Percentiles rank a stretch among this genome's conserved stretches.
Evolutionary conservation across 2,113 vertebrate genomes (phyloP).

Genomic region (Probosciger aterrimus): DNA sequence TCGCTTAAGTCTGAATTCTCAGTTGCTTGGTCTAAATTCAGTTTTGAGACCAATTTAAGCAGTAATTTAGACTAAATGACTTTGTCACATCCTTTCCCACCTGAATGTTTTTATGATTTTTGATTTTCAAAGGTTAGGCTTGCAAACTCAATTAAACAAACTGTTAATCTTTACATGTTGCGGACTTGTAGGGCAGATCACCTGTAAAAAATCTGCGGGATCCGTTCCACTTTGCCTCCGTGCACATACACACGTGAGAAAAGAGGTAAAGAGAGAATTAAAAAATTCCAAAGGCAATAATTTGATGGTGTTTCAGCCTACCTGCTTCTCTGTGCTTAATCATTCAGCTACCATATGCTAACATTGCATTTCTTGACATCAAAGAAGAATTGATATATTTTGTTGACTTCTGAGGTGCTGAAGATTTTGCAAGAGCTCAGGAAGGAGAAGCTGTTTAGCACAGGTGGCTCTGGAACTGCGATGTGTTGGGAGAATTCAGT

Average conservation of each 20-base stretch:
- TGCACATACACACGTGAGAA: neutral
- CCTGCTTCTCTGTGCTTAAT: neutral
- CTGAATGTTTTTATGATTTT: neutral
- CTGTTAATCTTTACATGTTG: neutral
- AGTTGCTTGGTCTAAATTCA: neutral
- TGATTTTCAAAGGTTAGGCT: neutral
- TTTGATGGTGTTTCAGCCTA: constrained; percentile 7
- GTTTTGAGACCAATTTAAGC: neutral
- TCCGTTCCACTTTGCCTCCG: neutral
- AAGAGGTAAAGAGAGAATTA: constrained; percentile 2
- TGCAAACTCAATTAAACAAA: neutral
- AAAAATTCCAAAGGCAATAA: constrained; percentile 14
- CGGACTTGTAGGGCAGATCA: neutral
- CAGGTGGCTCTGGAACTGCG: constrained; percentile 15
- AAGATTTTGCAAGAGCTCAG: constrained; percentile 28
- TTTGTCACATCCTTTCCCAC: neutral
- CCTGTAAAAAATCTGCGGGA: neutral
- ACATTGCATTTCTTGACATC: neutral
- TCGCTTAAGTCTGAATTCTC: neutral
- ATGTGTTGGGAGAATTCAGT: constrained; percentile 20
- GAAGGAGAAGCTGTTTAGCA: constrained; percentile 43
- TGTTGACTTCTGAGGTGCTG: constrained; percentile 40
- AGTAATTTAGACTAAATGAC: neutral
- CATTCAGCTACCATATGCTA: neutral
- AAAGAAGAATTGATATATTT: constrained; percentile 47